Evolutionary conservation across 2,797 vertebrate species (phyloP), one percentile per base, ranked within the genome.

Genomic region (Morelia viridis): DNA sequence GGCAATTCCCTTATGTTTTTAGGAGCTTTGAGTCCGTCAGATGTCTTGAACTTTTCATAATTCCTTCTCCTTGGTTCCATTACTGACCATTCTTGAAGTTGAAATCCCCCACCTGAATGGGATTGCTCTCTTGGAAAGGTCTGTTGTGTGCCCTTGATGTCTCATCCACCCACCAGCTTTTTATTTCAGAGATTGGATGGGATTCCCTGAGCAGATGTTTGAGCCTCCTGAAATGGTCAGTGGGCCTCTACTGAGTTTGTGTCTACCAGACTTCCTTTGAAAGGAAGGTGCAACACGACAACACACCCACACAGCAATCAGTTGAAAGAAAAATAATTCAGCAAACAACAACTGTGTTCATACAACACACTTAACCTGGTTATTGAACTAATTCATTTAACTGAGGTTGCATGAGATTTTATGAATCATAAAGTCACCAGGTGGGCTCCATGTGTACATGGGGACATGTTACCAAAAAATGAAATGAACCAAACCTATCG

Each of bases 281-380:
- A 26, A 76, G 68, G 46, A 88, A 12, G 0, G 0, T 1, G 1
- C 22, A 56, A 41, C 50, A 65, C 84, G 19, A 15, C 10, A 84
- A 84, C 10, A 4, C 28, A 50, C 6, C 46, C 0, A 7, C 83
- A 7, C 26, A 11, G 65, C 57, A 46, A 11, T 4, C 28, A 1
- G 28, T n/a, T 12, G 62, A 65, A 9, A 64, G 62, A 65, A 28
- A n/a, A 65, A 65, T 65, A n/a, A 65, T 65, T n/a, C n/a, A n/a
- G 28, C 12, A 5, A 65, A 13, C 28, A 1, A 13, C 13, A 28
- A 28, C 1, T 65, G 28, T n/a, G 64, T 65, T 65, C 64, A 28
- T 31, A 65, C 28, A 5, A 5, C 12, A 65, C 28, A 28, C 28
- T n/a, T 65, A n/a, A 31, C 28, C 64, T 1, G 64, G 64, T 65